Percentiles rank a stretch among this genome's conserved stretches.
phyloP scores from a whole-genome alignment of 2,797 vertebrate species.

The Salarias fasciatus region DNA sequence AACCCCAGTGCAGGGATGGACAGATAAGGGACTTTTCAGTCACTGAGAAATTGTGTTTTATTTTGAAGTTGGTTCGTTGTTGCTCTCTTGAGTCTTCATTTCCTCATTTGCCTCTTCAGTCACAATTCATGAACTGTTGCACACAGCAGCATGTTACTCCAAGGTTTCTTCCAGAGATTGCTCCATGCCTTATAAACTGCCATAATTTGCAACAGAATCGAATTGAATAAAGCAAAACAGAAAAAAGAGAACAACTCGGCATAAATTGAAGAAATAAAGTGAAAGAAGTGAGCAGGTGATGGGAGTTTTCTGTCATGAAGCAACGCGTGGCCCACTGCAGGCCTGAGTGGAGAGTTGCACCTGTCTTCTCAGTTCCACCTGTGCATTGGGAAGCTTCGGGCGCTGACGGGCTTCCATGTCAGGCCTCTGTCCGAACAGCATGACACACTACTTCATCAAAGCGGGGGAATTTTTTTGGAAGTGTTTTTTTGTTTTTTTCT shows the following conservation, averaged over 20 bases:
- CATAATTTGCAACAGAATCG: constrained; percentile 4
- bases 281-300: constrained; percentile 1
- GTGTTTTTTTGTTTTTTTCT: constrained; percentile 55
- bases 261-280: no score
- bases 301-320: constrained; percentile 77
- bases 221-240: neutral
- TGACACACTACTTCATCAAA: constrained; percentile 93
- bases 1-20: constrained; percentile 59
- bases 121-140: constrained; percentile 47
- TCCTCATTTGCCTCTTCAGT: constrained; percentile 57
- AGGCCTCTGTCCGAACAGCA: constrained; percentile 91
- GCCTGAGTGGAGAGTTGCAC: constrained; percentile 48
- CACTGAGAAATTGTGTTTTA: constrained; percentile 38
- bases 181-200: constrained; percentile 73
- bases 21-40: constrained; percentile 20
- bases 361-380: constrained; percentile 51
- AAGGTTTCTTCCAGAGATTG: constrained; percentile 44
- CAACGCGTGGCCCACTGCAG: constrained; percentile 51
- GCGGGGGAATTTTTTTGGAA: constrained; percentile 83
- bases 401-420: constrained; percentile 60
- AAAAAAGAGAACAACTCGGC: no score
- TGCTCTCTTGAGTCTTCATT: constrained; percentile 49
- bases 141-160: constrained; percentile 56
- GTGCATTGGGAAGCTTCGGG: constrained; percentile 67
- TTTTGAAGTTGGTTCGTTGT: constrained; percentile 32